phyloP scores from a whole-genome alignment of 1,140 invertebrate genomes.

The Leptinotarsa lineolata region DNA sequence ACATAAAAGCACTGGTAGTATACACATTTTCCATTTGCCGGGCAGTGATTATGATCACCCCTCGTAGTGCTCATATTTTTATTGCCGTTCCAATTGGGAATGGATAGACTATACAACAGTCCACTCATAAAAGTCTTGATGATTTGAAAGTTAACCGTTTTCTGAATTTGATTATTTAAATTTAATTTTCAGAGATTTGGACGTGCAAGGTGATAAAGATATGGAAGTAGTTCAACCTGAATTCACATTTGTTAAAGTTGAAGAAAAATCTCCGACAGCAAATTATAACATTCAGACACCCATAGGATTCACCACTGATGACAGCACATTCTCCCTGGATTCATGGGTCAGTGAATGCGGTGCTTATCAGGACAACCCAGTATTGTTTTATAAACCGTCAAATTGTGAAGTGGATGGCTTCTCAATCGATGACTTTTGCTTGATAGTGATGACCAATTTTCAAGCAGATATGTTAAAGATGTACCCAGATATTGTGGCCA shows the following conservation, averaged over 20 bases:
- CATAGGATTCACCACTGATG: background rate
- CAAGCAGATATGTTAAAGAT: slow-evolving; percentile 33
- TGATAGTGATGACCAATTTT: slow-evolving; percentile 36
- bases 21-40: no score
- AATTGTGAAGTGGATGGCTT: background rate
- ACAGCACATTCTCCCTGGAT: background rate
- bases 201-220: background rate
- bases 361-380: background rate
- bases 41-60: no score
- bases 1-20: no score
- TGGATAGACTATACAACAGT: no score
- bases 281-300: background rate
- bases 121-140: no score
- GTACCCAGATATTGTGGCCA: slow-evolving; percentile 35
- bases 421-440: slow-evolving; percentile 29
- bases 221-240: background rate
- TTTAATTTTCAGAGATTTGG: background rate
- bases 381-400: slow-evolving; percentile 11
- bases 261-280: background rate
- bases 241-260: background rate
- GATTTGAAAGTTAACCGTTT: background rate
- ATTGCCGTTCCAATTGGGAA: no score
- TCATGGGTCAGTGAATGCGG: slow-evolving; percentile 4
- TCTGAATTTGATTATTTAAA: background rate
- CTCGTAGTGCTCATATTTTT: no score